These are phyloP conservation scores for Callocephalon fimbriatum DNA, from an alignment of 2,113 vertebrate species.

Conservation along the genomic window DNA sequence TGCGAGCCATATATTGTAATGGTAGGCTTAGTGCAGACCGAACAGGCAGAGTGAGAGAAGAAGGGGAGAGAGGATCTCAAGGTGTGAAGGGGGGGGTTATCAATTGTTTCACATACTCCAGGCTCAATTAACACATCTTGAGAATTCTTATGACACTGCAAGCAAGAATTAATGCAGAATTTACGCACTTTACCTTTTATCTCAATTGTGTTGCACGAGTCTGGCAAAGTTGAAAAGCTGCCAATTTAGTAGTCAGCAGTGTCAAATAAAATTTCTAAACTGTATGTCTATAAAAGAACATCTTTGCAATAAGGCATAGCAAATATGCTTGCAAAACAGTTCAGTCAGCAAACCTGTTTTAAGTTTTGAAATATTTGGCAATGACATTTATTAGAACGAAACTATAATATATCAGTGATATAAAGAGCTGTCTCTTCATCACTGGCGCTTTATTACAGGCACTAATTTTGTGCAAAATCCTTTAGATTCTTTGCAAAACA, in stretches of 20 bases:
- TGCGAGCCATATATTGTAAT: accelerated
- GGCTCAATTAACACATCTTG: constrained; percentile 63
- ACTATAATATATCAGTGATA: constrained; percentile 80
- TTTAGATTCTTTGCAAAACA: constrained; percentile 80
- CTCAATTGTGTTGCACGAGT: constrained; percentile 56
- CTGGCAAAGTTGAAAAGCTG: constrained; percentile 80
- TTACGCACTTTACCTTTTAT: constrained; percentile 65
- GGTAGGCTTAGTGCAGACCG: accelerated
- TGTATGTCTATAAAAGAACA: constrained; percentile 81
- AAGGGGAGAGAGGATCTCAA: not conserved
- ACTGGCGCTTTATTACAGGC: constrained; percentile 77
- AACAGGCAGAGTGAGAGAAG: not conserved
- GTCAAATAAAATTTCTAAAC: constrained; percentile 84
- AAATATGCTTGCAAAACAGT: constrained; percentile 81
- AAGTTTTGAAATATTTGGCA: constrained; percentile 83
- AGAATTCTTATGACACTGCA: constrained; percentile 40
- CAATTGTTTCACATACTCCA: constrained; percentile 42
- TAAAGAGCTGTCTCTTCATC: constrained; percentile 81
- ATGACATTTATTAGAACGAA: constrained; percentile 85
- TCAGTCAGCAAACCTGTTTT: constrained; percentile 80
- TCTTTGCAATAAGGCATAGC: constrained; percentile 78
- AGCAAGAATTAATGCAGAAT: constrained; percentile 64
- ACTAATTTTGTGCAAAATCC: constrained; percentile 82
- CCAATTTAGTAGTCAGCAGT: constrained; percentile 81
- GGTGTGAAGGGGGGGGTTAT: not conserved